These are phyloP conservation scores for Hermaeophaga mercurialis DNA, from an alignment of 2,888 invertebrate genomes.

Conservation along the genomic window DNA sequence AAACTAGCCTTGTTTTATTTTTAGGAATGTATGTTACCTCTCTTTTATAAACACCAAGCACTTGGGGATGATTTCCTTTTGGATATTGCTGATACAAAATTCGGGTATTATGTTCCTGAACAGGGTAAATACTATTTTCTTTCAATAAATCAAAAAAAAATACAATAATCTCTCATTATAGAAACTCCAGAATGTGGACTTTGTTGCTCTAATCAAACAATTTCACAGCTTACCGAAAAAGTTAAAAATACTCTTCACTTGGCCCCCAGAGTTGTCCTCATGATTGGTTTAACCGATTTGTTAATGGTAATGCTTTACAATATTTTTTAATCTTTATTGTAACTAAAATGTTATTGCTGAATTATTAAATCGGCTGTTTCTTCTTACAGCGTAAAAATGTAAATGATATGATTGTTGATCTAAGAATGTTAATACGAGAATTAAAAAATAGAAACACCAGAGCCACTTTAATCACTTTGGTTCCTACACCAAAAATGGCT, in stretches of 20 bases:
- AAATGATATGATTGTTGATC: slow-evolving; percentile 45
- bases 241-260: slow-evolving; percentile 38
- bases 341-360: too few species aligned
- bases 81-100: slow-evolving; percentile 48
- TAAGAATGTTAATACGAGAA: slow-evolving; percentile 41
- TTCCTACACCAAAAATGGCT: slow-evolving; percentile 45
- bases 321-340: background rate
- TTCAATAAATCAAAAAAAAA: slow-evolving; percentile 1
- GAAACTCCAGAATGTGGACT: slow-evolving; percentile 45
- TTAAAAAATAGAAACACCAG: slow-evolving; percentile 43
- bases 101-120: slow-evolving; percentile 47
- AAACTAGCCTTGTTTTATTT: too few species aligned
- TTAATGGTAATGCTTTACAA: slow-evolving; percentile 40
- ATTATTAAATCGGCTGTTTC: too few species aligned
- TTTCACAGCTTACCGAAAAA: slow-evolving; percentile 41
- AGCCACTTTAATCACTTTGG: slow-evolving; percentile 45
- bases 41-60: slow-evolving; percentile 48
- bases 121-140: slow-evolving; percentile 34
- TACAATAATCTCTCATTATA: slow-evolving; percentile 22
- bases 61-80: slow-evolving; percentile 49
- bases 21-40: slow-evolving; percentile 47
- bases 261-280: slow-evolving; percentile 47
- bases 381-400: slow-evolving; percentile 40
- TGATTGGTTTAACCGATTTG: slow-evolving; percentile 47
- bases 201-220: slow-evolving; percentile 43